These are phyloP conservation scores for Lordiphosa clarofinis DNA, from an alignment of 1,140 invertebrate genomes.

Conservation along the genomic window DNA sequence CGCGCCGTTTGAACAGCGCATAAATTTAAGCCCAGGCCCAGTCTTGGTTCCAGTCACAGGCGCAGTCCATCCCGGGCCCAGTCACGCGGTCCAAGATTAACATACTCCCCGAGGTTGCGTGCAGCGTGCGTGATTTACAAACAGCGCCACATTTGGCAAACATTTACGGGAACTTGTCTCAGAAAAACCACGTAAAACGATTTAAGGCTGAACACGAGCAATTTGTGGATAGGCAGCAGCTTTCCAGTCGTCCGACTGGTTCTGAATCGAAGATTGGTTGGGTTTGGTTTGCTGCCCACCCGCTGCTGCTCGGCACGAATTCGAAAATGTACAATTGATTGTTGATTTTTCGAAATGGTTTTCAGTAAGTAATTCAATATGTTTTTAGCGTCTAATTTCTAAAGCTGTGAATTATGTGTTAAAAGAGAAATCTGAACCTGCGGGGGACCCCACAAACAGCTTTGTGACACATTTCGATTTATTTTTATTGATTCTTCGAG, in stretches of 20 bases:
- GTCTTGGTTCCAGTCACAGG: slow-evolving; percentile 46
- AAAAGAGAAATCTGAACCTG: slow-evolving; percentile 8
- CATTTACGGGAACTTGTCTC: slow-evolving; percentile 70
- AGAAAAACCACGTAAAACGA: slow-evolving; percentile 71
- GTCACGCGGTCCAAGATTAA: slow-evolving; percentile 66
- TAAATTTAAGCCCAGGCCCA: slow-evolving; percentile 50
- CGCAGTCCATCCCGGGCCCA: slow-evolving; percentile 35
- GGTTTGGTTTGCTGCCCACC: background rate
- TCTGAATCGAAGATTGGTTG: slow-evolving; percentile 9
- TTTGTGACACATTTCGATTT: slow-evolving; percentile 74
- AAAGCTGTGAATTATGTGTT: slow-evolving; percentile 3
- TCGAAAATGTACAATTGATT: slow-evolving; percentile 69
- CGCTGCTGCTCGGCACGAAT: slow-evolving; percentile 23
- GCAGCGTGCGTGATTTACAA: slow-evolving; percentile 72
- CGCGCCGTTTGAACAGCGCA: slow-evolving; percentile 77
- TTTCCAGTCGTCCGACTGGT: background rate
- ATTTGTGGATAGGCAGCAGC: slow-evolving; percentile 63
- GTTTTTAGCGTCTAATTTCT: slow-evolving; percentile 49
- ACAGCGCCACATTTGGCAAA: slow-evolving; percentile 75
- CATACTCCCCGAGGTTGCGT: slow-evolving; percentile 45
- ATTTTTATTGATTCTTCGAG: slow-evolving; percentile 71
- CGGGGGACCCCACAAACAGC: slow-evolving; percentile 70
- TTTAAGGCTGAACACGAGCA: slow-evolving; percentile 75
- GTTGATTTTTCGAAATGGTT: slow-evolving; percentile 49
- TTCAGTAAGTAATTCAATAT: slow-evolving; percentile 51